These are phyloP conservation scores for Barbus barbus DNA, from an alignment of 2,113 vertebrate species.

Conservation along the genomic window DNA sequence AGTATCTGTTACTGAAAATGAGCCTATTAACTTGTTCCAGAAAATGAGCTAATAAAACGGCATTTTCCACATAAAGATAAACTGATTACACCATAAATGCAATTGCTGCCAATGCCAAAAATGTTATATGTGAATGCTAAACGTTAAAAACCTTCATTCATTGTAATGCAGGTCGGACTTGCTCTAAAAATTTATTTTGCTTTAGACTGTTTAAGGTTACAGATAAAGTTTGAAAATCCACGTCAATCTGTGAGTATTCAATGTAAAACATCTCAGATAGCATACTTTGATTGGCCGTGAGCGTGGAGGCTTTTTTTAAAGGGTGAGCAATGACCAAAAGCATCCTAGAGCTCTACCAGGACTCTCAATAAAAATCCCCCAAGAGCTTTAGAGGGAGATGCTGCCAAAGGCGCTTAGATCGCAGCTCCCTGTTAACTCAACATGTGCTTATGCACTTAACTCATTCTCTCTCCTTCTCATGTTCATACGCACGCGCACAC, in stretches of 20 bases:
- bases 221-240: neutral
- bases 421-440: constrained; percentile 19
- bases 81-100: constrained; percentile 53
- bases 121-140: constrained; percentile 43
- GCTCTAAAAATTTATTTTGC: neutral
- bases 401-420: constrained; percentile 27
- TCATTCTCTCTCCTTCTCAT: neutral
- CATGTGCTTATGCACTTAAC: constrained; percentile 39
- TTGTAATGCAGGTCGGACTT: neutral
- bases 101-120: constrained; percentile 56
- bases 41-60: constrained; percentile 63
- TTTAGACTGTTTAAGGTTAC: neutral
- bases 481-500: neutral
- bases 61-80: constrained; percentile 70
- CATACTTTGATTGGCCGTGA: constrained; percentile 27
- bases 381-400: constrained; percentile 2
- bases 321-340: constrained; percentile 34
- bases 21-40: constrained; percentile 64
- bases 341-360: constrained; percentile 36
- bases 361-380: constrained; percentile 51
- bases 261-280: neutral
- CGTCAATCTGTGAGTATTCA: neutral
- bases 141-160: constrained; percentile 51
- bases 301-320: constrained; percentile 26
- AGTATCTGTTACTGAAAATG: constrained; percentile 67